Conservation (phyloP, 2,888 invertebrate species). For the Pseudeuparius sepicola region DNA sequence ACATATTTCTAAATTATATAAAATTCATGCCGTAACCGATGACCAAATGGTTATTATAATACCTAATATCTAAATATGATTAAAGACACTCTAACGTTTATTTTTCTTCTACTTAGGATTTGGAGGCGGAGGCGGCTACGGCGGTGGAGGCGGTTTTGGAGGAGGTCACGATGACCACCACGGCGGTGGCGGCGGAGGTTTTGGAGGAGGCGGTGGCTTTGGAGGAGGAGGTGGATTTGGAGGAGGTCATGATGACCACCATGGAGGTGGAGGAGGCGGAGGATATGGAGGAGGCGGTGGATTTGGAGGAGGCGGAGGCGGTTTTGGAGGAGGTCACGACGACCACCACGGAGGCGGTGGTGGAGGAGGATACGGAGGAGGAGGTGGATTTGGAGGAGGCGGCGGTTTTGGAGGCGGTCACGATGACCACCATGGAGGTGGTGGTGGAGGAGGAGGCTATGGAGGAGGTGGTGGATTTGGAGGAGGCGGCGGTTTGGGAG, state of each 20-base stretch:
- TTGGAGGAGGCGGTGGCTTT: conserved; percentile 15
- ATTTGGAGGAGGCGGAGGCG: conserved; percentile 9
- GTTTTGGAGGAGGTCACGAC: conserved; percentile 9
- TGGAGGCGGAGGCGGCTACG: conserved; percentile 3
- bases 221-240: conserved; percentile 15
- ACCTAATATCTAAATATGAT: no score
- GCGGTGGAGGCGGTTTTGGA: conserved; percentile 5
- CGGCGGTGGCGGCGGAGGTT: conserved; percentile 14
- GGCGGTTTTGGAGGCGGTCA: conserved; percentile 14
- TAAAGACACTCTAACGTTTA: background rate
- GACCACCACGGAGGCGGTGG: conserved; percentile 14
- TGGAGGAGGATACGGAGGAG: conserved; percentile 14
- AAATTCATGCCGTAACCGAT: no score
- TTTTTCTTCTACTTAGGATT: background rate
- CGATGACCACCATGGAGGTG: conserved; percentile 11
- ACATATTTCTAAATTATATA: no score
- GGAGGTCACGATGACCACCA: conserved; percentile 2
- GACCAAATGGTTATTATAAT: no score
- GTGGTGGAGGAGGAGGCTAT: conserved; percentile 13
- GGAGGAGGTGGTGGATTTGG: conserved; percentile 14
- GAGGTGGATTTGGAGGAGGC: conserved; percentile 17
- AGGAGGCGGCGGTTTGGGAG: conserved; percentile 3
- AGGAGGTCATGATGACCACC: conserved; percentile 16
- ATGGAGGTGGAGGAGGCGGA: conserved; percentile 14
- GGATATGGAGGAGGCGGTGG: conserved; percentile 12